Evolutionary conservation across 2,888 invertebrate genomes (phyloP), one percentile per base, ranked within the genome.

Genomic region (Papilio demoleus): DNA sequence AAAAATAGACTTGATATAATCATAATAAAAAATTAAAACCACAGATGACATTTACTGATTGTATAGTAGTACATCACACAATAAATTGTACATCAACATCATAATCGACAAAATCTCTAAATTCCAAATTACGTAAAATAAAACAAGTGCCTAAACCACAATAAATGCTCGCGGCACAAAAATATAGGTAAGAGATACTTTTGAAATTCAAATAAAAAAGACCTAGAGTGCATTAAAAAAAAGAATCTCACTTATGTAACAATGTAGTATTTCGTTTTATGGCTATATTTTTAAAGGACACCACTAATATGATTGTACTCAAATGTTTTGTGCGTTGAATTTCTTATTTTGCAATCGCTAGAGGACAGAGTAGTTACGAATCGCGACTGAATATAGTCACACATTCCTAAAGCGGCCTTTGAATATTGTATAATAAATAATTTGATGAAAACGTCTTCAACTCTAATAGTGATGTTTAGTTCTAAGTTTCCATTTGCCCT

Each of bases 321-420:
- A n/a, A n/a, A n/a, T n/a, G n/a, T n/a, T n/a, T n/a, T n/a, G n/a
- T n/a, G n/a, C n/a, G n/a, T n/a, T n/a, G n/a, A n/a, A n/a, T n/a
- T 53, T 3, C 27, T 19, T 47, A 45, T 67, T 65, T 60, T 60
- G 19, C 60, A 19, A 67, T 53, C 61, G n/a, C 19, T 61, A 53
- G 66, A 71, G 69, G 45, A 70, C 50, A 71, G 61, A 24, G 9
- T 27, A 53, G 4, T 53, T 53, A 27, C 27, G 53, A 59, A 40
- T 47, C 34, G 45, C 19, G 62, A 45, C 42, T 45, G 36, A 63
- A 63, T 67, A 27, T 70, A 72, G 72, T 70, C 72, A 73, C 76
- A 85, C 86, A 87, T 85, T 86, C 86, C 86, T 81, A 69, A 75
- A 79, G 76, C 75, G 71, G 75, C 75, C 75, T 75, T 75, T 67